Evolutionary conservation across 2,113 vertebrate genomes (phyloP).

Genomic region (Myotis yumanensis): DNA sequence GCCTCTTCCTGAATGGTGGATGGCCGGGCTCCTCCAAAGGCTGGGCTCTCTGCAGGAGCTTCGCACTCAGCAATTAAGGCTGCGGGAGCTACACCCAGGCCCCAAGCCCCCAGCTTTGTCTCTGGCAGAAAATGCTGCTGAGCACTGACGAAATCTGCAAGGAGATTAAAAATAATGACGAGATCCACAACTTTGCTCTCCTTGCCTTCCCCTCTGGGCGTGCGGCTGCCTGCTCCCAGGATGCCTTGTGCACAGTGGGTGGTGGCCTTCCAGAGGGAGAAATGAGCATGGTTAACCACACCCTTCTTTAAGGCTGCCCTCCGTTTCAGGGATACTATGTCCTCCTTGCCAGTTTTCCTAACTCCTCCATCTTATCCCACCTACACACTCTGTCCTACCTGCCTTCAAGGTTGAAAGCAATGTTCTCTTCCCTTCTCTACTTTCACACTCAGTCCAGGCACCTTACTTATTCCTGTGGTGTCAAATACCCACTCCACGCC

Average conservation of each 20-base stretch:
- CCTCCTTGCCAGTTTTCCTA: background rate
- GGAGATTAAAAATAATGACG: conserved; percentile 80
- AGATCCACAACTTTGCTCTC: conserved; percentile 46
- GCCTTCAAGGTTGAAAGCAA: background rate
- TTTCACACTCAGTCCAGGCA: background rate
- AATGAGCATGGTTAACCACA: background rate
- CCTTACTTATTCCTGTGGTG: background rate
- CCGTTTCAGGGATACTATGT: background rate
- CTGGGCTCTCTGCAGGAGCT: conserved; percentile 71
- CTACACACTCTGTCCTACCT: background rate
- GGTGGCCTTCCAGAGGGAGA: background rate
- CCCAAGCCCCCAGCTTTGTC: conserved; percentile 47
- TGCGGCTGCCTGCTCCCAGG: background rate
- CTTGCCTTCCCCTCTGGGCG: conserved; percentile 2
- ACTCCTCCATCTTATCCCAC: background rate
- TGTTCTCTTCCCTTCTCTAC: background rate
- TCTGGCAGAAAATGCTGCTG: conserved; percentile 77
- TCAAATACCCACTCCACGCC: no score
- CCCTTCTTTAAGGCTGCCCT: background rate
- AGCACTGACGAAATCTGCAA: conserved; percentile 65
- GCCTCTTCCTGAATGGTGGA: conserved; percentile 56
- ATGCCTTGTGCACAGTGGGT: background rate
- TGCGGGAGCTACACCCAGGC: conserved; percentile 76
- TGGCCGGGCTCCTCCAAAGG: conserved; percentile 27
- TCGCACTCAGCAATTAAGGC: conserved; percentile 76